These are phyloP conservation scores for Geophilus truncorum DNA, from an alignment of 2,888 invertebrate species.

Conservation along the genomic window DNA sequence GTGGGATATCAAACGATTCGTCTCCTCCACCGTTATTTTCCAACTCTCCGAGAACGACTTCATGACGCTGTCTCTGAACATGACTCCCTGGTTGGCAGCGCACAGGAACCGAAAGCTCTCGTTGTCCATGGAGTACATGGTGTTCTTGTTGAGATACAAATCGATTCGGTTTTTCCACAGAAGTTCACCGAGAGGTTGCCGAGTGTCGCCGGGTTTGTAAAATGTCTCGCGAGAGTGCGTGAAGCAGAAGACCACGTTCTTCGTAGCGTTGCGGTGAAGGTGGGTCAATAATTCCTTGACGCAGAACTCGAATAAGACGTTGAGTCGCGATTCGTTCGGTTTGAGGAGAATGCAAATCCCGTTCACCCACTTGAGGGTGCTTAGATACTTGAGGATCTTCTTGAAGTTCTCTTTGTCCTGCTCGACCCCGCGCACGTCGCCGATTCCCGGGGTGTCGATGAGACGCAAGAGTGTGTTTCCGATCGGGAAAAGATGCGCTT, in stretches of 20 bases:
- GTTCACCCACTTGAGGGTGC: background rate
- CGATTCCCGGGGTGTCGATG: slow-evolving; percentile 42
- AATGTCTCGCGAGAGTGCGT: slow-evolving; percentile 39
- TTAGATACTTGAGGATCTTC: slow-evolving; percentile 29
- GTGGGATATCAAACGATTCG: slow-evolving; percentile 36
- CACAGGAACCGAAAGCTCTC: slow-evolving; percentile 39
- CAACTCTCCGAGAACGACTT: slow-evolving; percentile 36
- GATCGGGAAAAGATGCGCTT: slow-evolving; percentile 20
- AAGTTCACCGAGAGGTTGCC: slow-evolving; percentile 1
- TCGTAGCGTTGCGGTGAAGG: slow-evolving; percentile 39
- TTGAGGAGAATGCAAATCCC: slow-evolving; percentile 39
- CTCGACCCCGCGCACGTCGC: slow-evolving; percentile 40
- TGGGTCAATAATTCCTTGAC: slow-evolving; percentile 40
- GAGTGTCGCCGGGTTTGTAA: slow-evolving; percentile 36
- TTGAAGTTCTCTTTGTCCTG: slow-evolving; percentile 40
- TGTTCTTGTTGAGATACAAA: slow-evolving; percentile 29
- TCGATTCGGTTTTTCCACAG: background rate
- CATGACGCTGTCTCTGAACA: background rate
- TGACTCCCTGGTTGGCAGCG: slow-evolving; percentile 33
- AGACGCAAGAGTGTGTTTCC: slow-evolving; percentile 36
- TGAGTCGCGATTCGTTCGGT: slow-evolving; percentile 38
- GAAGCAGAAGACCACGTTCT: slow-evolving; percentile 42
- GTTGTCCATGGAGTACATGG: slow-evolving; percentile 39
- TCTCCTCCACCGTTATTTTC: slow-evolving; percentile 36
- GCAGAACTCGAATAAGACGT: slow-evolving; percentile 40